These are phyloP conservation scores for Podargus strigoides DNA, from an alignment of 2,797 vertebrate genomes.

Conservation along the genomic window DNA sequence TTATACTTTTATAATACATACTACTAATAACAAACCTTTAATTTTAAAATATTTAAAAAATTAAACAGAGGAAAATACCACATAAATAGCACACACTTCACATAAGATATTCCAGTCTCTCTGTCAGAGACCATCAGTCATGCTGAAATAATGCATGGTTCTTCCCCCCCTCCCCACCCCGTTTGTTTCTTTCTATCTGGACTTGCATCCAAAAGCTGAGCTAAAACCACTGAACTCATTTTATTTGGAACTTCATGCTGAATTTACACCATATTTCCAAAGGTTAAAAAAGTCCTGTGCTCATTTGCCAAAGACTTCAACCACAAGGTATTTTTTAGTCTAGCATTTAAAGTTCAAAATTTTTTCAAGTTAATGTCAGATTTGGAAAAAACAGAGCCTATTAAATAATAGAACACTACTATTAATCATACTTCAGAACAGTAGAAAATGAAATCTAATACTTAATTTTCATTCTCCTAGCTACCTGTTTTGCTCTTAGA, in stretches of 20 bases:
- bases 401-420: constrained; percentile 33
- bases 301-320: constrained; percentile 61
- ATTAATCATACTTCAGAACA: constrained; percentile 53
- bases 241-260: constrained; percentile 40
- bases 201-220: constrained; percentile 61
- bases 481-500: constrained; percentile 1
- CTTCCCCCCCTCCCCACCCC: not conserved
- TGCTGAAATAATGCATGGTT: constrained; percentile 51
- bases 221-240: constrained; percentile 65
- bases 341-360: constrained; percentile 60
- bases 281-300: constrained; percentile 45
- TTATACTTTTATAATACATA: not conserved
- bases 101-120: constrained; percentile 31
- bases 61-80: constrained; percentile 21
- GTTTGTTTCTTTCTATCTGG: constrained; percentile 26
- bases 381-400: constrained; percentile 51
- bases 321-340: constrained; percentile 63
- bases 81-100: not conserved
- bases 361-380: constrained; percentile 58
- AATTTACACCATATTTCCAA: constrained; percentile 66
- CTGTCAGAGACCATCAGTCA: constrained; percentile 48
- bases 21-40: not conserved
- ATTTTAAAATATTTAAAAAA: constrained; percentile 6
- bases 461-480: not conserved
- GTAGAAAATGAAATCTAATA: not conserved